Evolutionary conservation across 2,113 vertebrate species (phyloP).

Genomic region (Sander vitreus): DNA sequence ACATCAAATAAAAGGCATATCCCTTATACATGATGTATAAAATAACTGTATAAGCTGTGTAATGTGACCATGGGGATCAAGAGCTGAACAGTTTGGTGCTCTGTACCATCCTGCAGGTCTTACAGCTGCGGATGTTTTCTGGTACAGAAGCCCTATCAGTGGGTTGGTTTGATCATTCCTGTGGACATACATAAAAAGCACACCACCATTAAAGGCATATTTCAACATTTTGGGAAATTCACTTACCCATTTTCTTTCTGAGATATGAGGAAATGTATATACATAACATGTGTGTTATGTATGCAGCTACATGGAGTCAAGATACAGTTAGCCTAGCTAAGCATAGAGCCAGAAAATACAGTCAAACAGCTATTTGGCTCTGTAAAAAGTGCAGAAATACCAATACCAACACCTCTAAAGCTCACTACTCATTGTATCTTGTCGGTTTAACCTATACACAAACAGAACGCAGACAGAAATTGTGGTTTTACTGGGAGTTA

Average conservation of each 20-base stretch:
- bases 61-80: slow-evolving; percentile 37
- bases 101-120: not conserved
- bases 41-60: slow-evolving; percentile 73
- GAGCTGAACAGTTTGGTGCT: slow-evolving; percentile 27
- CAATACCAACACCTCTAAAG: not conserved
- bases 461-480: not conserved
- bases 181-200: not conserved
- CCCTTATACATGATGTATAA: slow-evolving; percentile 61
- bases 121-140: not conserved
- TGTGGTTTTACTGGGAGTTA: not conserved
- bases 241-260: not conserved
- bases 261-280: not conserved
- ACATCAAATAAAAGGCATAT: slow-evolving; percentile 57
- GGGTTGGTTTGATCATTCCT: slow-evolving; percentile 21
- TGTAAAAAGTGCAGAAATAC: not conserved
- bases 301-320: not conserved
- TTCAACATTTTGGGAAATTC: slow-evolving; percentile 2
- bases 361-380: not conserved
- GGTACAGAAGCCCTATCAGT: not conserved
- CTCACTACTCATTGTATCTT: not conserved
- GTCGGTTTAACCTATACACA: not conserved
- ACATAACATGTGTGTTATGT: not conserved
- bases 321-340: not conserved
- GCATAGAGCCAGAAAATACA: not conserved
- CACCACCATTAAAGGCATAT: slow-evolving; percentile 7